Percentiles rank a stretch among this genome's conserved stretches.
phyloP scores from a whole-genome alignment of 2,113 vertebrate genomes.

The Aegithalos caudatus region DNA sequence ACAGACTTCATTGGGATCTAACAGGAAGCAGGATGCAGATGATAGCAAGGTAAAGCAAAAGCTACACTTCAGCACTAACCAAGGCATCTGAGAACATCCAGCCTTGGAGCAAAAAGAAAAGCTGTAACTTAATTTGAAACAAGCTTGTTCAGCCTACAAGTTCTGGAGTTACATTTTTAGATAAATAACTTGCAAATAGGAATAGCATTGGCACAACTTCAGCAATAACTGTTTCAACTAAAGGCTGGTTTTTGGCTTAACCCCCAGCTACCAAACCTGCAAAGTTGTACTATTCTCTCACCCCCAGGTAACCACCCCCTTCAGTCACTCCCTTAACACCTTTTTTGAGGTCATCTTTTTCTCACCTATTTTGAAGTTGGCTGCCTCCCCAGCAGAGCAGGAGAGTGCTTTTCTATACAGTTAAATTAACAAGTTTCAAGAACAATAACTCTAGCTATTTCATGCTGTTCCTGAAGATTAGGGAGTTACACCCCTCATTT shows the following conservation, averaged over 20 bases:
- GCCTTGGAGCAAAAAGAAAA: not conserved
- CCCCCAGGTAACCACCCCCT: not conserved
- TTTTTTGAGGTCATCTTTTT: not conserved
- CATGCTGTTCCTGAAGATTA: not conserved
- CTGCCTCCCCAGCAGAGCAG: not conserved
- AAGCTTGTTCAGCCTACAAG: not conserved
- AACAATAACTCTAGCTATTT: not conserved
- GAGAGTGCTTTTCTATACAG: not conserved
- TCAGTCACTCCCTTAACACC: not conserved
- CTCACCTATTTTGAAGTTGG: not conserved
- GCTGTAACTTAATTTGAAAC: not conserved
- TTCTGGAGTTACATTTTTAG: not conserved
- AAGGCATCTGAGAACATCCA: not conserved
- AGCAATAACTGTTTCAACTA: not conserved
- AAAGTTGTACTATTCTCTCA: not conserved
- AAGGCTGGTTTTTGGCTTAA: not conserved
- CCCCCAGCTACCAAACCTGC: not conserved
- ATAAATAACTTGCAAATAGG: not conserved
- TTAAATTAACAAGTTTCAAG: not conserved
- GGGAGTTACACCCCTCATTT: not conserved
- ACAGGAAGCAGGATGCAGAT: not conserved
- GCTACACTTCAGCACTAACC: not conserved
- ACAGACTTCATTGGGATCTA: not conserved
- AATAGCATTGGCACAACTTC: not conserved
- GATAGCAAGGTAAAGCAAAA: not conserved